These are phyloP conservation scores for Teleiodes luculella DNA, from an alignment of 2,888 invertebrate genomes.

Conservation along the genomic window DNA sequence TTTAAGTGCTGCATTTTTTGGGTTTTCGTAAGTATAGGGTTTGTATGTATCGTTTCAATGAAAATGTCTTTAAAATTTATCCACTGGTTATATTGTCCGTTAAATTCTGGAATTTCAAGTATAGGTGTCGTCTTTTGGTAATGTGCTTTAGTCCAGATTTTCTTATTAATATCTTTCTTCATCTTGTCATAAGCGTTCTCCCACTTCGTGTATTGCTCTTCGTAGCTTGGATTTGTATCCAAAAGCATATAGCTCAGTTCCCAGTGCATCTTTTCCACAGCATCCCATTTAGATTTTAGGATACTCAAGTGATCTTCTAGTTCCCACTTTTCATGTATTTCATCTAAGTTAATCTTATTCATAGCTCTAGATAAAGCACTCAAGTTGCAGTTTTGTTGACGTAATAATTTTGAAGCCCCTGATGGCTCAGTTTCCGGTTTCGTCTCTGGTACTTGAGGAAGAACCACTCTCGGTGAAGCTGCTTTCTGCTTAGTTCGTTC, in stretches of 20 bases:
- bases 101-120: slow-evolving; percentile 2
- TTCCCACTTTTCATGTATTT: neutral
- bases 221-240: neutral
- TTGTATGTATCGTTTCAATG: neutral
- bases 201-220: neutral
- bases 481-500: too few species aligned
- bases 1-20: slow-evolving; percentile 19
- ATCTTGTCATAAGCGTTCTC: neutral
- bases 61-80: neutral
- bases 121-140: neutral
- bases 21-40: neutral
- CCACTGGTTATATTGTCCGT: slow-evolving; percentile 1
- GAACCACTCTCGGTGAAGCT: too few species aligned
- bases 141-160: neutral
- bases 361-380: too few species aligned
- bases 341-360: too few species aligned
- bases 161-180: neutral
- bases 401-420: too few species aligned
- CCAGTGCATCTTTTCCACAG: neutral
- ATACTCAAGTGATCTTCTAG: neutral
- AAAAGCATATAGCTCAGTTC: neutral
- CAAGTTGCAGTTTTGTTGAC: too few species aligned
- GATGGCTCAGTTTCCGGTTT: too few species aligned
- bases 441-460: too few species aligned
- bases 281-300: neutral